A percentile compares a stretch with the other conserved stretches of the same genome.
Evolutionary conservation across 2,113 vertebrate species (phyloP).

Genomic region (Fukomys damarensis): DNA sequence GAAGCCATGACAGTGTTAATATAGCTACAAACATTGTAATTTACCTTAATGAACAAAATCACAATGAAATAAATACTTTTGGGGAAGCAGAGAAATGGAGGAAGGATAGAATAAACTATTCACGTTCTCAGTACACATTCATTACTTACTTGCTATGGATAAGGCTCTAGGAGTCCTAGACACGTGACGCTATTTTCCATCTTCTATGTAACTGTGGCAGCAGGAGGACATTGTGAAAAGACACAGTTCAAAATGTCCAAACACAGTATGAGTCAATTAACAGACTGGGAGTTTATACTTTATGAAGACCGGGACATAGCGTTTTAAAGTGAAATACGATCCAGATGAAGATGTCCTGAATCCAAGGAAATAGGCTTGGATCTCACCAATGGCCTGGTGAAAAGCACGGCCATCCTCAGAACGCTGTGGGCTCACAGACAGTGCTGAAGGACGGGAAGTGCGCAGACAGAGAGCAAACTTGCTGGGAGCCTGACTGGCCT

Average conservation of each 20-base stretch:
- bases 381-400: not conserved
- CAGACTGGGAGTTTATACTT: not conserved
- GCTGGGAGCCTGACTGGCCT: not conserved
- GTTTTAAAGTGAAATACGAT: not conserved
- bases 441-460: not conserved
- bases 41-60: not conserved
- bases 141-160: not conserved
- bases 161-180: not conserved
- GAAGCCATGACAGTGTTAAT: not conserved
- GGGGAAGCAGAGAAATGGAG: not conserved
- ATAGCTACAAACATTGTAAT: not conserved
- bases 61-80: not conserved
- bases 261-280: not conserved
- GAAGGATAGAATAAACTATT: not conserved
- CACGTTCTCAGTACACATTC: not conserved
- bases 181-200: not conserved
- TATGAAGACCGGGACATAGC: not conserved
- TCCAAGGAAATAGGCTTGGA: not conserved
- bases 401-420: not conserved
- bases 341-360: not conserved
- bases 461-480: not conserved
- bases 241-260: not conserved
- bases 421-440: not conserved
- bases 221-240: not conserved
- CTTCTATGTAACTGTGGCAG: not conserved